Percentiles rank a stretch among this genome's conserved stretches.
phyloP scores from a whole-genome alignment of 1,140 invertebrate genomes.

The Heliconius nattereri region DNA sequence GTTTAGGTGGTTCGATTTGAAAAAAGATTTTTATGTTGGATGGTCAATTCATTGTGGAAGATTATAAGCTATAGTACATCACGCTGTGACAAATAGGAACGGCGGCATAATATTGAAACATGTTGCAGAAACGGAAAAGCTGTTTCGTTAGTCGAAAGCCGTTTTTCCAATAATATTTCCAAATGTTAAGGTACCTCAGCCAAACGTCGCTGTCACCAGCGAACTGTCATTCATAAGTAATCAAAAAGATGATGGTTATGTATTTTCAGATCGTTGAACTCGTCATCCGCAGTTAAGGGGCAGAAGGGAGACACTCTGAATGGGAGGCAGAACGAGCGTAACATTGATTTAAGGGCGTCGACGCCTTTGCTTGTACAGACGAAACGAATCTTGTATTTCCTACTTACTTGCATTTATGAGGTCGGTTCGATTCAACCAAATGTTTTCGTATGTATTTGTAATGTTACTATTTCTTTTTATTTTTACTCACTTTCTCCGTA shows the following conservation, averaged over 20 bases:
- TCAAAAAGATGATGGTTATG: background rate
- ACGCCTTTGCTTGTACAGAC: conserved; percentile 27
- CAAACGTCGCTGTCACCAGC: too few species aligned
- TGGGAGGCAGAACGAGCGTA: conserved; percentile 47
- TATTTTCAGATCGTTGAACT: conserved; percentile 48
- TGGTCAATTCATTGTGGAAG: too few species aligned
- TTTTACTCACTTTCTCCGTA: background rate
- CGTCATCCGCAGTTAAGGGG: conserved; percentile 52
- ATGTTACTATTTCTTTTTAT: background rate
- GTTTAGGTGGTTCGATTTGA: too few species aligned
- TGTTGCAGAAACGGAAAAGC: too few species aligned
- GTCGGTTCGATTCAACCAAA: background rate
- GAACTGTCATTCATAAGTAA: background rate
- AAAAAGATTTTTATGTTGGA: too few species aligned
- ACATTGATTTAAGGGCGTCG: conserved; percentile 50
- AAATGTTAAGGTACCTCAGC: too few species aligned
- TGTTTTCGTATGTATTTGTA: background rate
- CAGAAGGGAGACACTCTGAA: conserved; percentile 49
- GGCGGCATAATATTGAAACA: too few species aligned
- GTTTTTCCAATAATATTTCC: too few species aligned
- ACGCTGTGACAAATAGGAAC: too few species aligned
- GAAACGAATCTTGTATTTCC: conserved; percentile 3
- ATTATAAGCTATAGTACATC: too few species aligned
- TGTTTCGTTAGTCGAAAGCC: too few species aligned
- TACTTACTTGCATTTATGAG: background rate